Evolutionary conservation across 92 coral and sea anemone species (phyloP), one percentile per base, ranked within the genome.

Genomic region (Nematostella vectensis): DNA sequence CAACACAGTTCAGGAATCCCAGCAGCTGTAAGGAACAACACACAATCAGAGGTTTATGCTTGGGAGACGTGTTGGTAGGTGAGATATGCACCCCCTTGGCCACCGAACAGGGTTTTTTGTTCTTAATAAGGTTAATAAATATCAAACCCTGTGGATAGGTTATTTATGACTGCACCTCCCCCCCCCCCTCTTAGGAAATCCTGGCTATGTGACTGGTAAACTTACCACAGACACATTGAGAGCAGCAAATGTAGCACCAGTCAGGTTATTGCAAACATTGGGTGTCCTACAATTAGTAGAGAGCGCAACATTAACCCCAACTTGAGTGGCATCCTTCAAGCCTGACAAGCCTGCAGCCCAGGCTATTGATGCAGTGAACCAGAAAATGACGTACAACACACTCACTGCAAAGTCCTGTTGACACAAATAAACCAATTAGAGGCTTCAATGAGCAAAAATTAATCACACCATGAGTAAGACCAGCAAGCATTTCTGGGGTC

Each of bases 261-360:
- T 11, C 29, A 45, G 40, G 22, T 12, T 31, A 8, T 2, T 3
- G 0, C 8, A 10, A 30, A 45, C 30, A 19, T 48, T 45, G 1
- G 0, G 2, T 0, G 2, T 3, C 20, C 1, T 9, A 30, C 81
- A 73, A 0, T 54, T 0, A 0, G n/a, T 1, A 29, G 25, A 65
- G 16, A 26, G 22, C 6, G 23, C 19, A 3, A 57, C 25, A n/a
- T 23, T 36, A 0, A 10, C 23, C 0, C 54, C 63, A 0, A 37
- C 25, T 27, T 47, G 28, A 1, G 91, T 82, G 3, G 74, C 80
- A 17, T 72, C 65, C 47, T 78, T 93, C 12, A 93, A 77, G 2
- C 96, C 99, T 6, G 77, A 27, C 58, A 93, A 65, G 3, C 75
- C 99, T 57, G 96, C 68, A 0, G 99, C 96, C 99, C 99, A 93